These are phyloP conservation scores for Zeus faber DNA, from an alignment of 2,113 vertebrate genomes.

Conservation along the genomic window DNA sequence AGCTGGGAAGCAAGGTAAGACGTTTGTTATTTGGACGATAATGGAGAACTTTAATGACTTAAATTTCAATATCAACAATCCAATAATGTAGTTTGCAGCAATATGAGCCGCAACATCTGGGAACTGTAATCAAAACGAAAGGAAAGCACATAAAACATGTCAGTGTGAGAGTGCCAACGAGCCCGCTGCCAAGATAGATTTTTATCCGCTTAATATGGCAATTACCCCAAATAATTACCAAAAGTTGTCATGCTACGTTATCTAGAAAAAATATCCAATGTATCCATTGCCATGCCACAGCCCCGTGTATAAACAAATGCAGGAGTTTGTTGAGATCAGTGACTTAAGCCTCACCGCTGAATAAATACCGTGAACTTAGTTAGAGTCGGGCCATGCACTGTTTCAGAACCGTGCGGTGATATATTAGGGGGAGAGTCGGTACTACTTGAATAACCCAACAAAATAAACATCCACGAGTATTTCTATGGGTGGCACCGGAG, in stretches of 20 bases:
- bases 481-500: not conserved
- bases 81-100: conserved; percentile 13
- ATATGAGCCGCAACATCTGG: conserved; percentile 44
- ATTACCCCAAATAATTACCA: conserved; percentile 13
- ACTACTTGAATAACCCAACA: not conserved
- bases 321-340: not conserved
- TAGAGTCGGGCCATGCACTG: not conserved
- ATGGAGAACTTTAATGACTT: conserved; percentile 20
- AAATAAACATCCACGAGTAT: not conserved
- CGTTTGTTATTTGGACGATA: conserved; percentile 9
- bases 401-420: conserved; percentile 1
- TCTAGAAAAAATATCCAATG: conserved; percentile 7
- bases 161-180: conserved; percentile 18
- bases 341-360: not conserved
- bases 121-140: conserved; percentile 39
- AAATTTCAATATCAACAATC: conserved; percentile 41
- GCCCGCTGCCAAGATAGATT: conserved; percentile 15
- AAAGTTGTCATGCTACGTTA: not conserved
- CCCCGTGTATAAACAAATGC: not conserved
- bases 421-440: not conserved
- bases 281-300: not conserved
- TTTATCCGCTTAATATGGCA: conserved; percentile 9
- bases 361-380: not conserved
- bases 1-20: conserved; percentile 13
- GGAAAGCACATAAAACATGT: conserved; percentile 34